Conservation (phyloP, 2,797 vertebrate genomes). For the Arrhamphus sclerolepis region DNA sequence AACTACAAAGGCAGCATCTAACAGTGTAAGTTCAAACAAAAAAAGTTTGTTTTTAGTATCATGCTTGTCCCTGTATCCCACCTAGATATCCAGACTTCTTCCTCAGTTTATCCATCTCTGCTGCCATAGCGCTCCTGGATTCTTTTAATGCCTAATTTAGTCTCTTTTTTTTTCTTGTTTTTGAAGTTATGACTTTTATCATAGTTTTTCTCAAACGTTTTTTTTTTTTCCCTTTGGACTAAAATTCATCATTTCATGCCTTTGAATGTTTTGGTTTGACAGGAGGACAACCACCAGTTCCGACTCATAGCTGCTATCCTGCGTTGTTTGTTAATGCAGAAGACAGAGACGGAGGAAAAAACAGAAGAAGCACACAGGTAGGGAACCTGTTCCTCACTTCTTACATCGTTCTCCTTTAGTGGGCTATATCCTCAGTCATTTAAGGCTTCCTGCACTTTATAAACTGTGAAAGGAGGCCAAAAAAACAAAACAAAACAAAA, state of each 20-base stretch:
- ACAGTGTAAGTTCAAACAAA: conserved; percentile 37
- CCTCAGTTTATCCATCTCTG: background rate
- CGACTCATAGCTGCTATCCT: conserved; percentile 91
- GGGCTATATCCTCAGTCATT: background rate
- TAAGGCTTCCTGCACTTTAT: background rate
- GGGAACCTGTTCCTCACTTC: conserved; percentile 44
- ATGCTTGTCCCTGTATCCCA: conserved; percentile 4
- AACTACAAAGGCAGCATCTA: conserved; percentile 14
- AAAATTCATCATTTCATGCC: background rate
- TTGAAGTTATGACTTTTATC: background rate
- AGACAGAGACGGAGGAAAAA: conserved; percentile 91
- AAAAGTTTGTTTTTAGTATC: conserved; percentile 1
- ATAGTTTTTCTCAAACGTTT: background rate
- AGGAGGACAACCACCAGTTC: conserved; percentile 93
- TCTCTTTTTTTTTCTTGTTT: conserved; percentile 5
- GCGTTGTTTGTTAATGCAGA: conserved; percentile 92
- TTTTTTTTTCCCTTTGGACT: background rate
- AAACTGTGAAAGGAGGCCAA: background rate
- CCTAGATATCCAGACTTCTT: conserved; percentile 23
- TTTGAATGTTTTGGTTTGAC: conserved; percentile 50
- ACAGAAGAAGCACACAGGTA: conserved; percentile 98
- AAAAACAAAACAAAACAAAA: no score
- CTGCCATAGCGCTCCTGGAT: conserved; percentile 5
- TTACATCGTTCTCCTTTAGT: background rate
- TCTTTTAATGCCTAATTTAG: background rate